Evolutionary conservation across 2,888 invertebrate species (phyloP), one percentile per base, ranked within the genome.

Genomic region (Ichneumoninae sp.): DNA sequence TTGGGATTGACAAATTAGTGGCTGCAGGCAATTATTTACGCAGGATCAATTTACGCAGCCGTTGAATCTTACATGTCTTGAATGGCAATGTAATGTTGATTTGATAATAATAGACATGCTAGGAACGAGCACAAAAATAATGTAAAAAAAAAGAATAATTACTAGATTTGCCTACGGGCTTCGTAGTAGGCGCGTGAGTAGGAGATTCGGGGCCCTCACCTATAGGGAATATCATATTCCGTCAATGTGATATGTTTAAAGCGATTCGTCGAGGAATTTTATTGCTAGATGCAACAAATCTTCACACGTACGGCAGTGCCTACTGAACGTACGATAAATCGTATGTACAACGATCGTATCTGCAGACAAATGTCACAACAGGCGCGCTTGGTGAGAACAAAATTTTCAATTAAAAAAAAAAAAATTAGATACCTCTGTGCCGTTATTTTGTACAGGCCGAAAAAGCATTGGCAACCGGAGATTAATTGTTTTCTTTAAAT

Each of bases 161-260:
- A 93, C 93, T 90, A 91, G 91, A 86, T 89, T 91, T 92, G 89
- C 89, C 90, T 89, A 91, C 87, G 88, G 89, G 85, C 90, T 91
- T 92, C 90, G 86, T 88, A 88, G 89, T 89, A 90, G 91, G 90
- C 90, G 91, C 88, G 87, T 91, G 91, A 87, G 90, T 87, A 87
- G 92, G 89, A 90, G 91, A 89, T 87, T 89, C 88, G 83, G 89
- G 89, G 90, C 90, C 91, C 88, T 92, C 90, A 91, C 92, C 93
- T 93, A 91, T 83, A 86, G 78, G 80, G 86, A 89, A 90, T 88
- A 87, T 87, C 80, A 86, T 86, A 84, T 86, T 87, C 86, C 82
- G 26, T 89, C 87, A 89, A 85, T 87, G 76, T 82, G 57, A 87
- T 74, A 47, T 65, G 70, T 54, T 82, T 82, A 52, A 71, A 82